These are phyloP conservation scores for Theristicus caerulescens DNA, from an alignment of 2,113 vertebrate species.

Conservation along the genomic window DNA sequence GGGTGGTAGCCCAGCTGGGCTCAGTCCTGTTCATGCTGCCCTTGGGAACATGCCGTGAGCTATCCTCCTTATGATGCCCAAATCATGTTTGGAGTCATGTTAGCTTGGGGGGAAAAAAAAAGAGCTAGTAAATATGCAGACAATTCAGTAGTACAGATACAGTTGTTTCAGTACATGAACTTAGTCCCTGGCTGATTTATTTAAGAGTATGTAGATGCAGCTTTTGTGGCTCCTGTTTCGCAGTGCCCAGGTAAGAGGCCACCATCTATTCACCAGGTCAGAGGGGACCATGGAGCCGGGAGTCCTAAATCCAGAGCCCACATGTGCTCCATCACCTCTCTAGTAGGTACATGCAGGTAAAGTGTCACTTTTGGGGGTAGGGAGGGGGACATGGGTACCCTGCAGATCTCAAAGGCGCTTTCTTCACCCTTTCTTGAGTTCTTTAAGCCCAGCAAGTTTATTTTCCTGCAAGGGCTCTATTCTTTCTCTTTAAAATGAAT, in stretches of 20 bases:
- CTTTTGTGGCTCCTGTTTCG: background rate
- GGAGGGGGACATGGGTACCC: accelerated
- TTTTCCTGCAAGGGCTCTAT: background rate
- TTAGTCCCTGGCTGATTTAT: background rate
- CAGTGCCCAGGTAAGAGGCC: background rate
- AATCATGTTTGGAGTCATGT: background rate
- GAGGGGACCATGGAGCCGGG: accelerated
- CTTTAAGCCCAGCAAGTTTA: background rate
- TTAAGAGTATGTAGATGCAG: background rate
- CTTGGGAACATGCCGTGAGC: background rate
- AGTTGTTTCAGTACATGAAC: background rate
- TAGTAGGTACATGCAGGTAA: background rate
- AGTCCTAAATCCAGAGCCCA: background rate
- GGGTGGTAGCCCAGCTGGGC: background rate
- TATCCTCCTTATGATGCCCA: background rate
- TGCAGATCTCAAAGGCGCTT: background rate
- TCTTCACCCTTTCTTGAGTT: background rate
- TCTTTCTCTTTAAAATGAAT: background rate
- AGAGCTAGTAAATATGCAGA: background rate
- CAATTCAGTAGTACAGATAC: background rate
- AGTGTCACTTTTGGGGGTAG: background rate
- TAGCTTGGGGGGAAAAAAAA: background rate
- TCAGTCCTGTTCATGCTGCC: background rate
- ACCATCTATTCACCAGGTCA: background rate
- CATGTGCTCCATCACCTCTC: background rate